Evolutionary conservation across 1,140 invertebrate species (phyloP).

Genomic region (Microplitis mediator): DNA sequence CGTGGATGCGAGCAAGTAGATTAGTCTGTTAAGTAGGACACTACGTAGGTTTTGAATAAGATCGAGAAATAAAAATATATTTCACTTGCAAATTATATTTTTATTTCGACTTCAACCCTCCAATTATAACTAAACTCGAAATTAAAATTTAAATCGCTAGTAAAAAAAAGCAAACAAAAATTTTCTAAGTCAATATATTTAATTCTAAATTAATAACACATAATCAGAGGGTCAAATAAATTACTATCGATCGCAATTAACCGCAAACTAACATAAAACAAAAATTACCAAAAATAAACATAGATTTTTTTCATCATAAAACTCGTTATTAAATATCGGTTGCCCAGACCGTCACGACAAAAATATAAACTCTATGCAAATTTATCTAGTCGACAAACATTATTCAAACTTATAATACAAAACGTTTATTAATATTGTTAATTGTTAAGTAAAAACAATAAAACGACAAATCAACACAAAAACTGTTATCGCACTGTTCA

Average conservation of each 20-base stretch:
- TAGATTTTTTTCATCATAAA: conserved; percentile 3
- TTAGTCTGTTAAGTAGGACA: neutral
- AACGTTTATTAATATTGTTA: conserved; percentile 6
- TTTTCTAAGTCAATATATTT: too few relatives aligned
- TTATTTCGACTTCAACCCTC: too few relatives aligned
- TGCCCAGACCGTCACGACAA: conserved; percentile 23
- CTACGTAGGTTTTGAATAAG: neutral
- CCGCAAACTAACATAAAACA: too few relatives aligned
- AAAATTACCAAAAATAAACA: conserved; percentile 2
- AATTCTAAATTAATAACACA: too few relatives aligned
- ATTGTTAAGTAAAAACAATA: conserved; percentile 4
- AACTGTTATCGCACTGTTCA: too few relatives aligned
- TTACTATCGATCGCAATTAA: too few relatives aligned
- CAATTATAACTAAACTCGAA: too few relatives aligned
- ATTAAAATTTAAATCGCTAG: too few relatives aligned
- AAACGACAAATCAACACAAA: neutral
- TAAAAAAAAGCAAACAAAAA: too few relatives aligned
- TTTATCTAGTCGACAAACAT: conserved; percentile 15
- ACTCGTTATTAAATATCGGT: neutral
- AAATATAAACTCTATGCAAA: conserved; percentile 21
- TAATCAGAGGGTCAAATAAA: too few relatives aligned
- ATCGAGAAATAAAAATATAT: neutral
- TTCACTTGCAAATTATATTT: too few relatives aligned
- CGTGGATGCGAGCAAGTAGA: conserved; percentile 2
- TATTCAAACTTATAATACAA: conserved; percentile 16